Percentiles rank a stretch among this genome's conserved stretches.
phyloP scores from a whole-genome alignment of 2,888 invertebrate genomes.

The Gortyna flavago region DNA sequence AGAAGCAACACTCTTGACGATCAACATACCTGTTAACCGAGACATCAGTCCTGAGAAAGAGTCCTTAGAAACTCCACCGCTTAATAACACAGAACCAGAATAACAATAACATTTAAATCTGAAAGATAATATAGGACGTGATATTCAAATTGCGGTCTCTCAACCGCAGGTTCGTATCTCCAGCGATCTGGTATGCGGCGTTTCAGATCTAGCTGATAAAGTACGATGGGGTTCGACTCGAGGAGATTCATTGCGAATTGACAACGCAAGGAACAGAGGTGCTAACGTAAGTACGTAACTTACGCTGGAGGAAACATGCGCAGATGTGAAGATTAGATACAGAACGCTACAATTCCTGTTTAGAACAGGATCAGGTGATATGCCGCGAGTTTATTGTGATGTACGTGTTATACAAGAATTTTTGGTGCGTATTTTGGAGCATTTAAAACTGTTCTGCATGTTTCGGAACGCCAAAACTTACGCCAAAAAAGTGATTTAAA shows the following conservation, averaged over 20 bases:
- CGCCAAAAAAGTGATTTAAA: not conserved
- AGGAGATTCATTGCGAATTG: conserved; percentile 81
- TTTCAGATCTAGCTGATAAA: conserved; percentile 83
- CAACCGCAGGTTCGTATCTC: conserved; percentile 69
- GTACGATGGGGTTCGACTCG: conserved; percentile 74
- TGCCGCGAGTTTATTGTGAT: conserved; percentile 72
- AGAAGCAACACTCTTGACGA: not conserved
- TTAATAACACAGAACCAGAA: conserved; percentile 54
- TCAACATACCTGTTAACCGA: conserved; percentile 6
- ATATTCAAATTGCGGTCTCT: conserved; percentile 74
- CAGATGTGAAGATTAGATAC: conserved; percentile 86
- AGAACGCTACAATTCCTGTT: conserved; percentile 81
- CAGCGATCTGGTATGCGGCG: conserved; percentile 80
- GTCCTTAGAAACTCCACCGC: conserved; percentile 31
- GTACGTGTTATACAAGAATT: conserved; percentile 48
- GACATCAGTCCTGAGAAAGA: conserved; percentile 24
- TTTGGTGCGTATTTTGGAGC: not conserved
- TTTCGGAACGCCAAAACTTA: not conserved
- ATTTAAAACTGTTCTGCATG: not conserved
- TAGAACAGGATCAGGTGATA: conserved; percentile 75
- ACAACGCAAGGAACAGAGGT: conserved; percentile 75
- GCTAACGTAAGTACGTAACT: conserved; percentile 72
- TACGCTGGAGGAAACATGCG: conserved; percentile 79
- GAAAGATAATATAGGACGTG: conserved; percentile 54
- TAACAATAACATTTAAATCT: conserved; percentile 62